These are phyloP conservation scores for Phasianus colchicus DNA, from an alignment of 2,113 vertebrate genomes.

Conservation along the genomic window DNA sequence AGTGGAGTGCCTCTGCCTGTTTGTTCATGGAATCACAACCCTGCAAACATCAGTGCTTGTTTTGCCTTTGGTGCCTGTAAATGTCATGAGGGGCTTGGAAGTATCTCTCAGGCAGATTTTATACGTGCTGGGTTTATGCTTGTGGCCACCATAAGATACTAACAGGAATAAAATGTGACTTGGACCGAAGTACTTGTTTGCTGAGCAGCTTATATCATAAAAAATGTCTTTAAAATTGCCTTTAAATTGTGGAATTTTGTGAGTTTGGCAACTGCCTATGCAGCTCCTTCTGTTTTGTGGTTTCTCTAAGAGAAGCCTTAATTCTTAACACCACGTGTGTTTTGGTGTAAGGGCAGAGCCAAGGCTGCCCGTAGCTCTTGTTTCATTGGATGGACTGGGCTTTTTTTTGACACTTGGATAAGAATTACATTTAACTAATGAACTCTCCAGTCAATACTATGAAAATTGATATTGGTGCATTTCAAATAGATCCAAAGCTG, in stretches of 20 bases:
- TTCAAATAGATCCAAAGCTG: neutral
- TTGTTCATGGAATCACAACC: neutral
- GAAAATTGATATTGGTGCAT: neutral
- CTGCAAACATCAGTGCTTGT: fast-evolving
- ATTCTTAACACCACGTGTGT: neutral
- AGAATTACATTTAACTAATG: neutral
- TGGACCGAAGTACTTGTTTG: neutral
- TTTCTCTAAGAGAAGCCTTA: neutral
- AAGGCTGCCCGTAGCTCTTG: neutral
- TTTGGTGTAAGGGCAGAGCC: neutral
- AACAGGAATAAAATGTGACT: neutral
- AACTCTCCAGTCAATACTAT: neutral
- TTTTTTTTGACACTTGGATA: neutral
- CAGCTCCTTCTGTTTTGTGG: neutral
- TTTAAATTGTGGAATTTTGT: neutral
- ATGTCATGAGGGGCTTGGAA: neutral
- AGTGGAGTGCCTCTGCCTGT: neutral
- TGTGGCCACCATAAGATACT: neutral
- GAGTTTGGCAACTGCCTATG: neutral
- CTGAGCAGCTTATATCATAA: neutral
- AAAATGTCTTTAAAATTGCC: neutral
- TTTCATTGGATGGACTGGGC: neutral
- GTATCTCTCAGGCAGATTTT: neutral
- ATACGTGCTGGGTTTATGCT: neutral
- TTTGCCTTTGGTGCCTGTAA: neutral